phyloP scores from a whole-genome alignment of 2,797 vertebrate species.

The Balearica regulorum region DNA sequence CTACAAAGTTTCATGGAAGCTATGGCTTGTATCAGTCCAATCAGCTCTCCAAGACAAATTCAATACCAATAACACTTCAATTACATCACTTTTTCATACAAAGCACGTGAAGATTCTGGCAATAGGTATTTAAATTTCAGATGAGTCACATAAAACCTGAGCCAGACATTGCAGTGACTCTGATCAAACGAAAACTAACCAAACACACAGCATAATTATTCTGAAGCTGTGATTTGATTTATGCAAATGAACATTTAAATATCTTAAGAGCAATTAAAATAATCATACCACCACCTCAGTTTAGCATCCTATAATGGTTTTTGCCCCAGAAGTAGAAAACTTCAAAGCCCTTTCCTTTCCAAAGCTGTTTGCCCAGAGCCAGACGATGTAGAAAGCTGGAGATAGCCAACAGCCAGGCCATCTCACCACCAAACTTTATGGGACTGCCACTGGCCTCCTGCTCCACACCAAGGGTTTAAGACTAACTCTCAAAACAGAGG shows the following conservation, averaged over 20 bases:
- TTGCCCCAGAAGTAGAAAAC: not conserved
- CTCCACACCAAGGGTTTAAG: not conserved
- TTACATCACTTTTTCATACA: not conserved
- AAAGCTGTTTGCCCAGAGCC: not conserved
- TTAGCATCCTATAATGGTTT: constrained; percentile 12
- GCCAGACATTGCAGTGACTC: not conserved
- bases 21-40: not conserved
- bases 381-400: not conserved
- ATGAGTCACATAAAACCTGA: constrained; percentile 4
- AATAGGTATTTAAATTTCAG: constrained; percentile 26
- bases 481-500: not conserved
- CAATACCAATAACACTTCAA: not conserved
- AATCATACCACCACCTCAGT: constrained; percentile 20
- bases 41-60: not conserved
- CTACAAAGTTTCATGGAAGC: not conserved
- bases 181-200: constrained; percentile 6
- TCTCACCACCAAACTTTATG: not conserved
- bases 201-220: not conserved
- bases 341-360: not conserved
- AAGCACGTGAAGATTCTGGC: not conserved
- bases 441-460: not conserved
- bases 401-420: not conserved
- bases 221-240: constrained; percentile 6
- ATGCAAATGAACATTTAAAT: constrained; percentile 22
- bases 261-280: constrained; percentile 25